Conservation (phyloP, 2,797 vertebrate species). For the Ciconia nigra region DNA sequence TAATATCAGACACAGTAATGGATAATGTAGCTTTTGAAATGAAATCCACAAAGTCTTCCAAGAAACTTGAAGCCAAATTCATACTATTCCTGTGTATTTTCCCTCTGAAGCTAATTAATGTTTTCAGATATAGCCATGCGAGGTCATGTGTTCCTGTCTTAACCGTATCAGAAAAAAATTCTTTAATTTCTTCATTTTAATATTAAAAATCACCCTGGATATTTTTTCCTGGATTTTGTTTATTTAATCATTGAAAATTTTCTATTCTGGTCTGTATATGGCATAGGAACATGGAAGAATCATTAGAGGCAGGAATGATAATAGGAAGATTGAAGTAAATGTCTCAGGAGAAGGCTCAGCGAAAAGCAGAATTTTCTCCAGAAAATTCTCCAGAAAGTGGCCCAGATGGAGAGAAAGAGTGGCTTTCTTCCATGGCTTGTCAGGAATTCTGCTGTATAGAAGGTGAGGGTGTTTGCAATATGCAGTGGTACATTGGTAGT, state of each 20-base stretch:
- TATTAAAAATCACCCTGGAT: background rate
- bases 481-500: background rate
- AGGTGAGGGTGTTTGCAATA: background rate
- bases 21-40: background rate
- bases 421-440: background rate
- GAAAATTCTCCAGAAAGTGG: background rate
- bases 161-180: fast-evolving
- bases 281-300: background rate
- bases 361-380: background rate
- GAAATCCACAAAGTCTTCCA: background rate
- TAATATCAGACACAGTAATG: background rate
- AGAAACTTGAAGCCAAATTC: background rate
- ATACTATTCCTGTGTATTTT: background rate
- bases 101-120: background rate
- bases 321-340: background rate
- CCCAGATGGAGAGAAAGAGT: background rate
- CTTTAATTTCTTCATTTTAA: background rate
- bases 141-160: background rate
- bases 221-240: background rate
- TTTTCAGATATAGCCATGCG: background rate
- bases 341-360: background rate
- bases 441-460: background rate
- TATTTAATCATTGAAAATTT: background rate
- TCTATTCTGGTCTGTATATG: background rate
- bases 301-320: background rate